These are phyloP conservation scores for Melanotaenia parkinsoni DNA, from an alignment of 2,797 vertebrate genomes.

Conservation along the genomic window DNA sequence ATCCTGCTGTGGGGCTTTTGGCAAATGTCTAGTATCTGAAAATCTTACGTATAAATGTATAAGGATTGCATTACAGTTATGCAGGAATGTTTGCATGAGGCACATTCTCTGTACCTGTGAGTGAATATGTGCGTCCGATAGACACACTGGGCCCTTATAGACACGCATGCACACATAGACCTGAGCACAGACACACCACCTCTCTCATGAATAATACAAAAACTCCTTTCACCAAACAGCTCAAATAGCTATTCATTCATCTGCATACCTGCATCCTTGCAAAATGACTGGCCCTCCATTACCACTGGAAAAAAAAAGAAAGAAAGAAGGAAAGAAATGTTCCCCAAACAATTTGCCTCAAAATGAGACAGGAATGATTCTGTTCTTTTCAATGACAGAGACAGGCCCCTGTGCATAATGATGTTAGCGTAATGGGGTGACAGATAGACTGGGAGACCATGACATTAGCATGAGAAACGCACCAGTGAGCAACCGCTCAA, in stretches of 20 bases:
- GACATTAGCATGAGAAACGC: slow-evolving; percentile 87
- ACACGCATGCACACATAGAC: slow-evolving; percentile 26
- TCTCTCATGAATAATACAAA: slow-evolving; percentile 84
- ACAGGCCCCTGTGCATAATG: slow-evolving; percentile 85
- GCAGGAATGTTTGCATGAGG: slow-evolving; percentile 19
- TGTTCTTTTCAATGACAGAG: slow-evolving; percentile 80
- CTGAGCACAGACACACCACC: slow-evolving; percentile 64
- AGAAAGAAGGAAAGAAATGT: slow-evolving; percentile 72
- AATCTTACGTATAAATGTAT: slow-evolving; percentile 9
- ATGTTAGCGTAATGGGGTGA: slow-evolving; percentile 86
- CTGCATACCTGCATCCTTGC: slow-evolving; percentile 82
- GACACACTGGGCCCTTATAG: slow-evolving; percentile 40
- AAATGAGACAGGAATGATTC: slow-evolving; percentile 86
- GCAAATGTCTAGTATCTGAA: background rate
- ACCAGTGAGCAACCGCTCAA: slow-evolving; percentile 84
- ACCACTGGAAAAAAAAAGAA: slow-evolving; percentile 49
- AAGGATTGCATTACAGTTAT: slow-evolving; percentile 8
- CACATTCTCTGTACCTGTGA: slow-evolving; percentile 39
- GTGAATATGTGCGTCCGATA: slow-evolving; percentile 36
- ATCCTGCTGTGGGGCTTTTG: background rate
- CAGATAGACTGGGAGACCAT: slow-evolving; percentile 84
- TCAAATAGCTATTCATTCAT: slow-evolving; percentile 84
- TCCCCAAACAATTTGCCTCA: slow-evolving; percentile 87
- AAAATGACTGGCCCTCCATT: slow-evolving; percentile 83
- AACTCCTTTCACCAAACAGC: slow-evolving; percentile 79